phyloP scores from a whole-genome alignment of 1,140 invertebrate genomes.

The Conus ventricosus region DNA sequence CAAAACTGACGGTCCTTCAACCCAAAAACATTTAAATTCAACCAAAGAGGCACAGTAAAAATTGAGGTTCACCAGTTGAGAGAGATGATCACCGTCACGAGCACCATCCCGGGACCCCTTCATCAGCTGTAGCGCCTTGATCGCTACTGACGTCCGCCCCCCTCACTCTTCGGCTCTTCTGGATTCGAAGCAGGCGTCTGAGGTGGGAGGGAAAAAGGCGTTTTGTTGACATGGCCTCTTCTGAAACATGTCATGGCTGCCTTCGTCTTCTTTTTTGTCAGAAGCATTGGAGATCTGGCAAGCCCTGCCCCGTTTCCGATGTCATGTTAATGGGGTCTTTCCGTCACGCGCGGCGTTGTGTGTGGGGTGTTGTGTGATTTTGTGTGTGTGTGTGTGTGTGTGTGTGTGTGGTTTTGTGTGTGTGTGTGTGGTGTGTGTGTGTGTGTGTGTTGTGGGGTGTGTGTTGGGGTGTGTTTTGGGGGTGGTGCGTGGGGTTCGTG shows the following conservation, averaged over 20 bases:
- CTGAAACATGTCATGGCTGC: not conserved
- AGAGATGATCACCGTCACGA: not conserved
- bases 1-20: too few species aligned
- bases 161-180: not conserved
- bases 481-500: too few species aligned
- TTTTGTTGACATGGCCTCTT: not conserved
- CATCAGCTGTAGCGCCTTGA: not conserved
- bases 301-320: not conserved
- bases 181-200: not conserved
- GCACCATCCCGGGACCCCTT: not conserved
- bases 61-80: not conserved
- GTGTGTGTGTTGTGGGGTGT: too few species aligned
- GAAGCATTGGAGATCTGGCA: slow-evolving; percentile 13
- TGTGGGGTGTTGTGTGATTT: too few species aligned
- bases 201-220: not conserved
- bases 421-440: too few species aligned
- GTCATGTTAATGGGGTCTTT: too few species aligned
- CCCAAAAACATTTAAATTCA: too few species aligned
- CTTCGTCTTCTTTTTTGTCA: not conserved
- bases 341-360: too few species aligned
- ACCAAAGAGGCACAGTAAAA: not conserved
- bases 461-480: too few species aligned
- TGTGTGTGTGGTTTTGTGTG: too few species aligned
- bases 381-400: too few species aligned
- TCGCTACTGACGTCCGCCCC: not conserved